These are phyloP conservation scores for Caligus rogercresseyi DNA, from an alignment of 1,140 invertebrate species.

Conservation along the genomic window DNA sequence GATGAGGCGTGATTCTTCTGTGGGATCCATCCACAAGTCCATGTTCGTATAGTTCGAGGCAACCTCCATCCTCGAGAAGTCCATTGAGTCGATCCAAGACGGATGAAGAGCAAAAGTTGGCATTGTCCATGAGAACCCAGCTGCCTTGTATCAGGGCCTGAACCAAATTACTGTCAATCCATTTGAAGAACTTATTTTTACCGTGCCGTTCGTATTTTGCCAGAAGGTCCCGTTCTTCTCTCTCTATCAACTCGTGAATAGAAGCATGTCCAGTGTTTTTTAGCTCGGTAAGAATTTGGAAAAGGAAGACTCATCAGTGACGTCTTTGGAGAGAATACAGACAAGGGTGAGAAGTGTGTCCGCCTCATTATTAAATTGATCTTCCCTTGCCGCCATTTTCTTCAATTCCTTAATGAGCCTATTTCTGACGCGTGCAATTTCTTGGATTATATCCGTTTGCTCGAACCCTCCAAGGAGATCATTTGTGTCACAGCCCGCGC, in stretches of 20 bases:
- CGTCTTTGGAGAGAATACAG: no score
- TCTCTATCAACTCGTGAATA: constrained; percentile 20
- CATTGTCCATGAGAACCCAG: constrained; percentile 89
- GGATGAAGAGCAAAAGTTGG: constrained; percentile 88
- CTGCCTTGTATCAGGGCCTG: constrained; percentile 56
- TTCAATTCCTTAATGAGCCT: not conserved
- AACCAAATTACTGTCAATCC: constrained; percentile 86
- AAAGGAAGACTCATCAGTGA: not conserved
- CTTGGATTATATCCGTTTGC: constrained; percentile 48
- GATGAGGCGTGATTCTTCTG: constrained; percentile 59
- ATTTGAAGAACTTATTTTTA: constrained; percentile 57
- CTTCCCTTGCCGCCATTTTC: not conserved
- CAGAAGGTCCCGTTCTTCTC: constrained; percentile 20
- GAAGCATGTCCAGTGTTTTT: not conserved
- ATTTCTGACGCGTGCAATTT: not conserved
- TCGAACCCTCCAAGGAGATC: constrained; percentile 90
- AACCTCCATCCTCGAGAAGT: constrained; percentile 77
- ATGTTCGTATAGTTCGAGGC: constrained; percentile 73
- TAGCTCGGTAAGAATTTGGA: constrained; percentile 18
- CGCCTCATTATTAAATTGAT: no score
- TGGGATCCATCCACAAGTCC: constrained; percentile 53
- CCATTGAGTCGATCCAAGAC: constrained; percentile 91
- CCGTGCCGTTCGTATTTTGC: constrained; percentile 47
- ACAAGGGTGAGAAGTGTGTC: no score
- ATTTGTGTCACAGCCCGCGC: constrained; percentile 81